Evolutionary conservation across 2,888 invertebrate species (phyloP).

Genomic region (Stenodema calcarata): DNA sequence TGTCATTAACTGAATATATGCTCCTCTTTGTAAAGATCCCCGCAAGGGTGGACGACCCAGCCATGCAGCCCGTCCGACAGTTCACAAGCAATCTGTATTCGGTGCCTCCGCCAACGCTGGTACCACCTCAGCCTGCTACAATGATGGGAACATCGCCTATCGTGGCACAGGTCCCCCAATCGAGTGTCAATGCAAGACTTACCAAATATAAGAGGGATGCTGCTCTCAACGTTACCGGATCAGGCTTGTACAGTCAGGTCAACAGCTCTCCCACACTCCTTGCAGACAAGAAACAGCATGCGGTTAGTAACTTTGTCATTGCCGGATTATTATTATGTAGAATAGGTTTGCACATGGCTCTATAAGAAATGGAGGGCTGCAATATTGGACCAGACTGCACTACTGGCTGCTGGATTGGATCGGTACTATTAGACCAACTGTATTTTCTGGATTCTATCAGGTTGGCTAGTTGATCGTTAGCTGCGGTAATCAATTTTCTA

Average conservation of each 20-base stretch:
- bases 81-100: not conserved
- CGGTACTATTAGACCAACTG: too few relatives aligned
- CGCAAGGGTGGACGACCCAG: not conserved
- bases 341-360: not conserved
- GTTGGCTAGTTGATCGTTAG: too few relatives aligned
- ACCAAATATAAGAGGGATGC: not conserved
- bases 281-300: slow-evolving; percentile 20
- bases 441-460: too few relatives aligned
- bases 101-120: not conserved
- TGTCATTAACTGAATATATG: not conserved
- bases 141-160: not conserved
- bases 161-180: too few relatives aligned
- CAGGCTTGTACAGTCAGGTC: not conserved
- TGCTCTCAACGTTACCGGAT: not conserved
- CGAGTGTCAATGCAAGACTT: not conserved
- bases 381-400: too few relatives aligned
- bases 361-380: too few relatives aligned
- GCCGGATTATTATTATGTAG: not conserved
- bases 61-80: not conserved
- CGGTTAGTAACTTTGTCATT: not conserved
- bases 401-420: too few relatives aligned
- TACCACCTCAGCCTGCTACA: not conserved
- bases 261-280: not conserved
- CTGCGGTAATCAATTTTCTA: too few relatives aligned
- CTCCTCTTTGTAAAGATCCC: not conserved